phyloP scores from a whole-genome alignment of 2,113 vertebrate species.

The Dicerorhinus sumatrensis region DNA sequence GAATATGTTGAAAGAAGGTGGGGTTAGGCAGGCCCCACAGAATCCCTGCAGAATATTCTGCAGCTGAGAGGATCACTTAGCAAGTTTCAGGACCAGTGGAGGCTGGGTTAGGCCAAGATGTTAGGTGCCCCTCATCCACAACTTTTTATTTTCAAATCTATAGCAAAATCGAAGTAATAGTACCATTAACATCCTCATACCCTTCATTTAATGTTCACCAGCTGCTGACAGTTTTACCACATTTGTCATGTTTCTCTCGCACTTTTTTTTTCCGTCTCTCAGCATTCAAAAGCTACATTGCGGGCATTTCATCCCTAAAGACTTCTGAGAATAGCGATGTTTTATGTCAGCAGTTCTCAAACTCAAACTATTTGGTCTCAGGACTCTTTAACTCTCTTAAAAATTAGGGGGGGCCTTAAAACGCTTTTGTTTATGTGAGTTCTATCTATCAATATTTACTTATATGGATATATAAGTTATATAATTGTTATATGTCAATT shows the following conservation, averaged over 20 bases:
- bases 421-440: neutral
- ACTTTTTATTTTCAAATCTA: neutral
- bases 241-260: neutral
- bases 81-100: neutral
- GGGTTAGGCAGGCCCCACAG: too few species aligned
- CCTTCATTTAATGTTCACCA: neutral
- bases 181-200: neutral
- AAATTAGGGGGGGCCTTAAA: neutral
- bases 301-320: neutral
- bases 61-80: neutral
- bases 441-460: neutral
- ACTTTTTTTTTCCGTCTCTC: too few species aligned
- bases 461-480: too few species aligned
- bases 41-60: neutral
- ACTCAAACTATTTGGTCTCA: neutral
- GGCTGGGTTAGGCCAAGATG: neutral
- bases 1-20: neutral
- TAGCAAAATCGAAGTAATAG: neutral
- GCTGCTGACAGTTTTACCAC: neutral
- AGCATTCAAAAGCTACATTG: neutral
- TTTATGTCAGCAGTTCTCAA: neutral
- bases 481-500: neutral
- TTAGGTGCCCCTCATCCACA: neutral
- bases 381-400: neutral
- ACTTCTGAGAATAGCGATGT: neutral